Base-by-base conservation (phyloP, 2,888 invertebrate genomes). In the Augiades crinisus region DNA sequence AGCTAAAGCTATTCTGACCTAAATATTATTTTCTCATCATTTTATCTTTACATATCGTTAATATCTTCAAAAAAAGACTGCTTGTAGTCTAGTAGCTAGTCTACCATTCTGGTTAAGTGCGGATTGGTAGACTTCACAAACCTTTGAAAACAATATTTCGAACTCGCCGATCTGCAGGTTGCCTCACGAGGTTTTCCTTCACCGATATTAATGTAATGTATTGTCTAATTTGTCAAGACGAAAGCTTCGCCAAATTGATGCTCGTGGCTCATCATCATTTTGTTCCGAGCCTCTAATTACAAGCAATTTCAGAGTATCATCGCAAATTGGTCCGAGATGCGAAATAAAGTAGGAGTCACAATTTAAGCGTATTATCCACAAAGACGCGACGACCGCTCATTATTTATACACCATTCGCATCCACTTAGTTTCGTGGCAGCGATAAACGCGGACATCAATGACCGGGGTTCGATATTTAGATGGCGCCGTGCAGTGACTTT, bases 381-480 rank as follows among this genome's bases (percentile, higher is more conserved):
- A 34, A 13, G 36, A 30, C n/a, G n/a, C n/a, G 50, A 65, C 62
- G 59, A 58, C 24, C 36, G 31, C 41, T 37, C 36, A 44, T 27
- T 55, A 43, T 50, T 43, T 52, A 53, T 37, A 50, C 44, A 45
- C 16, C 44, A 47, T 54, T 54, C 55, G 47, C 43, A 56, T 51
- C 46, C 44, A 50, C 43, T 55, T 53, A 30, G 41, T 46, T 51
- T 19, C 24, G 19, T 50, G 53, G 52, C 53, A 47, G 51, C 37
- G 47, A 55, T 27, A 33, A 50, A 50, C 21, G 41, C 24, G 62
- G 61, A 59, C 62, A 59, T 64, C 70, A 71, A 74, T 70, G 57
- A 70, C 63, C 58, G 57, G 56, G 59, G 10, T 67, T 59, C 59
- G 57, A 68, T 70, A 66, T 63, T 63, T 56, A 46, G 62, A 62